Evolutionary conservation across 2,797 vertebrate species (phyloP), one percentile per base, ranked within the genome.

Genomic region (Notolepis coatsorum): DNA sequence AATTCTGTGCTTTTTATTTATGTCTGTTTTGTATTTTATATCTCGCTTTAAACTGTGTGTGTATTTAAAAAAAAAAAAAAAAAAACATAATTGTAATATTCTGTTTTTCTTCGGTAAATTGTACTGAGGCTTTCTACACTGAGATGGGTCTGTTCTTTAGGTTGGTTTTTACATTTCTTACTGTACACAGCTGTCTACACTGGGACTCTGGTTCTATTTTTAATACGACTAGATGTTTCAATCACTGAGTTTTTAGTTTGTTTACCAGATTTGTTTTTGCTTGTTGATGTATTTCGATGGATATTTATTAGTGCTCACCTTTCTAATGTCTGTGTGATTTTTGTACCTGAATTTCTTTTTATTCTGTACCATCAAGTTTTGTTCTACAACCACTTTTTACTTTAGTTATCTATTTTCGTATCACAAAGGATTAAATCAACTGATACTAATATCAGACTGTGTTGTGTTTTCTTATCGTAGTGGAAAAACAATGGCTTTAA

Each of bases 301-400:
- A 61, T 84, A 81, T 83, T 83, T 82, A 79, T 81, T 80, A 57
- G 27, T 51, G 8, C 31, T 17, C 13, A 28, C 47, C 21, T 27
- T n/a, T 12, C 23, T 39, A 30, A 17, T 46, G 13, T 41, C 8
- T 1, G 23, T 25, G 27, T 18, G 31, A 51, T 33, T 56, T 13
- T 51, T 60, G 9, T 57, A 39, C 8, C n/a, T 49, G 17, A 6
- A 47, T 18, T n/a, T n/a, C n/a, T n/a, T n/a, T 41, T 7, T 18
- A 31, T 28, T 15, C 5, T 49, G 20, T 59, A 31, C 27, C 20
- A 17, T 30, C 3, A 31, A 35, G 7, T 21, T 42, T 43, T 37
- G 33, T 46, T 59, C 58, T 50, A 13, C 50, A 62, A 35, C n/a
- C 43, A 25, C 12, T 8, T 50, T 68, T 65, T 53, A 12, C 27